Percentiles rank a stretch among this genome's conserved stretches.
Evolutionary conservation across 2,797 vertebrate genomes (phyloP).

Genomic region (Champsocephalus gunnari): DNA sequence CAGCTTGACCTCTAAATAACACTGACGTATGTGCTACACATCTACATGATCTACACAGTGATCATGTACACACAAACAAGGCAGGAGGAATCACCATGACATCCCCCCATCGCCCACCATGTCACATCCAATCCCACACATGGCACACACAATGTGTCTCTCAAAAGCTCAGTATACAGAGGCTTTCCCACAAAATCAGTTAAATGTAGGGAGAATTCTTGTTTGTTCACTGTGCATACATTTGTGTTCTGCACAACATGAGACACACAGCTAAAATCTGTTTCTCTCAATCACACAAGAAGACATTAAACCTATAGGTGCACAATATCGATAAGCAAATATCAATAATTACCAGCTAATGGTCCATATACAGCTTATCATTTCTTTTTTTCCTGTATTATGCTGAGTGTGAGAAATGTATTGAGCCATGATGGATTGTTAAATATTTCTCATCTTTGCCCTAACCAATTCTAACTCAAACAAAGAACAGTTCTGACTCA

Average conservation of each 20-base stretch:
- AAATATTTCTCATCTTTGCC: too few species aligned
- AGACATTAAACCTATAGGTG: neutral
- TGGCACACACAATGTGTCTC: constrained; percentile 19
- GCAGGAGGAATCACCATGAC: constrained; percentile 36
- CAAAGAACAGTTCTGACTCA: too few species aligned
- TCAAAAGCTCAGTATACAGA: constrained; percentile 26
- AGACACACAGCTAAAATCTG: constrained; percentile 39
- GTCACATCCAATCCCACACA: constrained; percentile 55
- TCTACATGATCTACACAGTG: constrained; percentile 23
- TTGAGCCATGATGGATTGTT: too few species aligned
- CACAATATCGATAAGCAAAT: too few species aligned
- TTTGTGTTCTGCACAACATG: constrained; percentile 42
- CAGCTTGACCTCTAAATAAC: constrained; percentile 59
- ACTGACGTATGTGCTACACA: constrained; percentile 10
- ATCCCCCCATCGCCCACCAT: constrained; percentile 31
- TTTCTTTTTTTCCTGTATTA: too few species aligned
- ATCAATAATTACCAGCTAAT: too few species aligned
- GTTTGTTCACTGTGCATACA: constrained; percentile 23
- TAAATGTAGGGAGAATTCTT: constrained; percentile 20
- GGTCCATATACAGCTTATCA: too few species aligned
- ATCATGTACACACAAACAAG: constrained; percentile 10
- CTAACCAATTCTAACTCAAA: too few species aligned
- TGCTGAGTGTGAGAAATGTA: too few species aligned
- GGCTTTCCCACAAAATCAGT: constrained; percentile 29
- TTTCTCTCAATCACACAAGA: constrained; percentile 38